phyloP scores from a whole-genome alignment of 2,113 vertebrate species.

The Syngnathus typhle region DNA sequence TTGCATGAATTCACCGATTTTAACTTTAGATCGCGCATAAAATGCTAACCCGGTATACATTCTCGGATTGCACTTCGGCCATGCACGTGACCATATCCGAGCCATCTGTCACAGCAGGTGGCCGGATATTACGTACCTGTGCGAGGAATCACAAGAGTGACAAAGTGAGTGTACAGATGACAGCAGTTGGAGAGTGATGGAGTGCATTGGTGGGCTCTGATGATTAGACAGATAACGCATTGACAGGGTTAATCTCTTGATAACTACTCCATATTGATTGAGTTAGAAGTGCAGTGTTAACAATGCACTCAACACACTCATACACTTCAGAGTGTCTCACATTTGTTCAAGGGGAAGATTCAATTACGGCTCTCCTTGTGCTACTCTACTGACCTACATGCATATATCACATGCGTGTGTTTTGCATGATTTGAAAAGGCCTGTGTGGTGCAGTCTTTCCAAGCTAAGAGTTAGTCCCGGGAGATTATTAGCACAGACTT shows the following conservation, averaged over 20 bases:
- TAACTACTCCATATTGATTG: constrained; percentile 62
- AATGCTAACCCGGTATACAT: no score
- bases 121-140: constrained; percentile 12
- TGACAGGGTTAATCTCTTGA: constrained; percentile 59
- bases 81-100: constrained; percentile 27
- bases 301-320: constrained; percentile 16
- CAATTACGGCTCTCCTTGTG: constrained; percentile 43
- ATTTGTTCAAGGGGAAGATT: constrained; percentile 23
- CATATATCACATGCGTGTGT: constrained; percentile 48
- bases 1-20: neutral
- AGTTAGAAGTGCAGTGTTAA: constrained; percentile 20
- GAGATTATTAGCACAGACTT: neutral
- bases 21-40: neutral
- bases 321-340: constrained; percentile 1
- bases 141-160: constrained; percentile 8
- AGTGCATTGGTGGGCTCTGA: constrained; percentile 25
- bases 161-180: constrained; percentile 16
- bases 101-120: constrained; percentile 52
- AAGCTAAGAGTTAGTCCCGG: neutral
- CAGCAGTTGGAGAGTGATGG: constrained; percentile 16
- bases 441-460: neutral
- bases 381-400: constrained; percentile 68
- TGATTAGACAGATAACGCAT: constrained; percentile 51
- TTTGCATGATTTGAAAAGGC: neutral
- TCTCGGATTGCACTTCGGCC: neutral